These are phyloP conservation scores for Falco peregrinus DNA, from an alignment of 2,797 vertebrate species.

Conservation along the genomic window DNA sequence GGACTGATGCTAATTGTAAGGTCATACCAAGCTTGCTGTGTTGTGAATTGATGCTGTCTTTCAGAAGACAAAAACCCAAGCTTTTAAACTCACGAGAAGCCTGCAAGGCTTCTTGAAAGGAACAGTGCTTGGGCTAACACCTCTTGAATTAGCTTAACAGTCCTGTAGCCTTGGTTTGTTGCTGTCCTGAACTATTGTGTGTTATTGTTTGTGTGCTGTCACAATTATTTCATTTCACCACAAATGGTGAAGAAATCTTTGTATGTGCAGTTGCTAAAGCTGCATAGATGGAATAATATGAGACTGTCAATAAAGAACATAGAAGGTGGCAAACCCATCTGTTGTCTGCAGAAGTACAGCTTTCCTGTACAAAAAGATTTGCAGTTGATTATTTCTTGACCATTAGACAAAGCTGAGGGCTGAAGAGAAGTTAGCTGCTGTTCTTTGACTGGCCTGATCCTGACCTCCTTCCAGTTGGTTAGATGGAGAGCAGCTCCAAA, in stretches of 20 bases:
- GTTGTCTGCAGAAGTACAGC: neutral
- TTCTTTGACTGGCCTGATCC: neutral
- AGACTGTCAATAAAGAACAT: neutral
- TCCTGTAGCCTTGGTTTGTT: slow-evolving; percentile 61
- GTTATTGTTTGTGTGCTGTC: slow-evolving; percentile 35
- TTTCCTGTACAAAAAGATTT: slow-evolving; percentile 13
- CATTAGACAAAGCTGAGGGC: neutral
- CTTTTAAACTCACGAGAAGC: neutral
- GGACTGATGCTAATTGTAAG: slow-evolving; percentile 44
- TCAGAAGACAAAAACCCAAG: neutral
- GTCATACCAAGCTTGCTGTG: neutral
- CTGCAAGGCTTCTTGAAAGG: neutral
- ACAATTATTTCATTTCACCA: slow-evolving; percentile 37
- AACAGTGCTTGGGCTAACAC: neutral
- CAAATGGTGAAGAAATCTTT: slow-evolving; percentile 34
- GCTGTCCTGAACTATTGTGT: slow-evolving; percentile 28
- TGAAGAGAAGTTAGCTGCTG: neutral
- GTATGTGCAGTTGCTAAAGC: neutral
- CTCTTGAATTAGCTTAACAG: slow-evolving; percentile 53
- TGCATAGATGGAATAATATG: neutral
- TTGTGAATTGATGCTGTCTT: neutral
- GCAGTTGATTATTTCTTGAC: neutral
- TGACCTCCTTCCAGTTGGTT: neutral
- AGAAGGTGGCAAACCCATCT: slow-evolving; percentile 11
- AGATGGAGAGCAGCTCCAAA: slow-evolving; percentile 1